Evolutionary conservation across 1,140 invertebrate genomes (phyloP).

Genomic region (Probaryconus sp.): DNA sequence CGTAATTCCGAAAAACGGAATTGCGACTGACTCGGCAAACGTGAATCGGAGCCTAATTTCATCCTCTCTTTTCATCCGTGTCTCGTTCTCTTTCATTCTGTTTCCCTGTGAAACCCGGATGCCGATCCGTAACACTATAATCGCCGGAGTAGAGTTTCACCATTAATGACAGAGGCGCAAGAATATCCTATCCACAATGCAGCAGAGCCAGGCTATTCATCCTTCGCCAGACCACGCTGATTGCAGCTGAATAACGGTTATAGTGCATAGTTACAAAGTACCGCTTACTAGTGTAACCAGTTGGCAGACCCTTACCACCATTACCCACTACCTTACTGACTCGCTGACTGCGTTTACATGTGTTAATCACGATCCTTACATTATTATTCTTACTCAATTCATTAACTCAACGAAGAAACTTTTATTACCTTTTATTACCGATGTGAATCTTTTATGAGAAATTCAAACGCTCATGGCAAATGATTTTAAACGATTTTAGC

Average conservation of each 20-base stretch:
- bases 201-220: constrained; percentile 58
- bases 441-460: no score
- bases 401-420: no score
- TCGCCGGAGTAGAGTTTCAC: constrained; percentile 53
- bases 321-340: constrained; percentile 57
- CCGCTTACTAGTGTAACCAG: constrained; percentile 45
- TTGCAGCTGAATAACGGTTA: constrained; percentile 56
- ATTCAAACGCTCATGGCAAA: no score
- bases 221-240: constrained; percentile 47
- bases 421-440: no score
- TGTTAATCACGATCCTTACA: constrained; percentile 28
- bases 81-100: constrained; percentile 28
- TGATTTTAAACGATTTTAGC: no score
- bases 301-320: constrained; percentile 40
- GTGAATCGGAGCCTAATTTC: constrained; percentile 39
- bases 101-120: constrained; percentile 55
- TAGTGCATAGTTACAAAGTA: constrained; percentile 52
- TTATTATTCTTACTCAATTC: constrained; percentile 21
- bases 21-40: no score
- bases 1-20: constrained; percentile 10
- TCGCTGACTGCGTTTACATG: constrained; percentile 16
- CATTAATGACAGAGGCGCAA: constrained; percentile 54
- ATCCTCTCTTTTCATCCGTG: constrained; percentile 28
- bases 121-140: constrained; percentile 55
- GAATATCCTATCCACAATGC: constrained; percentile 42